These are phyloP conservation scores for Grallaria varia DNA, from an alignment of 2,113 vertebrate genomes.

Conservation along the genomic window DNA sequence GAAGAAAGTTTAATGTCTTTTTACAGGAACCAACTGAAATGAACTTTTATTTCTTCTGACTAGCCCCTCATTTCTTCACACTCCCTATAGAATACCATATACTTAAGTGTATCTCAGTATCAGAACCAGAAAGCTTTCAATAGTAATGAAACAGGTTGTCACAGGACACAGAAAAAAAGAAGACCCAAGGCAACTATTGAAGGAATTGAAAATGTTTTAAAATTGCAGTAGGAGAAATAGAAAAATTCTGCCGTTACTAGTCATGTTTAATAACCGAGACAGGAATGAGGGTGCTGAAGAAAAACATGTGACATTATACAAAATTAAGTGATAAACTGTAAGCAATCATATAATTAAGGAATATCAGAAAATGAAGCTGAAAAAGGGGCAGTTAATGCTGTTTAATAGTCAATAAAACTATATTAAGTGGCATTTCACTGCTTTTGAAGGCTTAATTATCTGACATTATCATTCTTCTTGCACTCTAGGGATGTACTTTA, in stretches of 20 bases:
- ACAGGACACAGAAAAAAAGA: background rate
- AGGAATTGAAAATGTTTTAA: background rate
- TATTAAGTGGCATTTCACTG: background rate
- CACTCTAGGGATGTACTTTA: background rate
- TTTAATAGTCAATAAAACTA: background rate
- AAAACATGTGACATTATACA: background rate
- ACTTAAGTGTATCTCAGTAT: background rate
- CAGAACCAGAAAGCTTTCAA: background rate
- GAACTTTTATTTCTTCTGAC: background rate
- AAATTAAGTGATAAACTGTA: background rate
- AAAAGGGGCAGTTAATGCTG: background rate
- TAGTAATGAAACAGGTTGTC: background rate
- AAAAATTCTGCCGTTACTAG: background rate
- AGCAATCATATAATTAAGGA: background rate
- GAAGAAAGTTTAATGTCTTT: background rate
- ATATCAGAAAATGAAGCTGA: background rate
- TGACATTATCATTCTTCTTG: background rate
- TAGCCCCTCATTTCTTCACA: background rate
- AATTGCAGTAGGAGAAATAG: background rate
- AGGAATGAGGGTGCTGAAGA: background rate
- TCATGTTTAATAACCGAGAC: background rate
- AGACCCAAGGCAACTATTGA: background rate
- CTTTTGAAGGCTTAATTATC: conserved; percentile 1
- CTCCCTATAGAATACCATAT: too few relatives aligned
- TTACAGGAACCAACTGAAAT: background rate